These are phyloP conservation scores for Trachymyrmex cornetzi DNA, from an alignment of 1,140 invertebrate species.

Conservation along the genomic window DNA sequence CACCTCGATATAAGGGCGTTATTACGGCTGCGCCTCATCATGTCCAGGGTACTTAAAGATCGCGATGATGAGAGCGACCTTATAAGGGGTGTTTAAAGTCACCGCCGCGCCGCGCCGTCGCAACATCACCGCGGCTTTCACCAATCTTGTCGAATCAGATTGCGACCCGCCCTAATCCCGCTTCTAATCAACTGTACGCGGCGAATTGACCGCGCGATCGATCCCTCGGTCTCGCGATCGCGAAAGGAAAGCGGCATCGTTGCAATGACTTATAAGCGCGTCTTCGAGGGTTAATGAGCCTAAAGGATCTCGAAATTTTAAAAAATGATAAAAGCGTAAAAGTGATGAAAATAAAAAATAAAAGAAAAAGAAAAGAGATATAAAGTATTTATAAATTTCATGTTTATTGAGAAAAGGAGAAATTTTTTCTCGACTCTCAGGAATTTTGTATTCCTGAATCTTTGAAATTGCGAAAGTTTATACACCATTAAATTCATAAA, in stretches of 20 bases:
- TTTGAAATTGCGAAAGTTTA: background rate
- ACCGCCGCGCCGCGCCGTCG: constrained; percentile 42
- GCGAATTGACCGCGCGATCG: constrained; percentile 60
- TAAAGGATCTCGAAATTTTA: background rate
- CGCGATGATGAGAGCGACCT: constrained; percentile 68
- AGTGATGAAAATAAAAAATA: no score
- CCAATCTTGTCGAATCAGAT: constrained; percentile 79
- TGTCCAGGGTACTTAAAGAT: constrained; percentile 47
- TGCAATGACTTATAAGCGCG: background rate
- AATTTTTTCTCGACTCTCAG: background rate
- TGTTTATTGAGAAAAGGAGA: no score
- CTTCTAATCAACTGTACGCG: constrained; percentile 72
- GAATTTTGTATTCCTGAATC: background rate
- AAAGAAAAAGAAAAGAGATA: no score
- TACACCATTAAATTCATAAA: background rate
- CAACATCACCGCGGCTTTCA: constrained; percentile 72
- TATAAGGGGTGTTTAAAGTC: constrained; percentile 74
- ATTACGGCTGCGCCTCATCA: constrained; percentile 46
- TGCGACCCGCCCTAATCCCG: constrained; percentile 67
- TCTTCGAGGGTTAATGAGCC: background rate
- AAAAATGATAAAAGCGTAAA: no score
- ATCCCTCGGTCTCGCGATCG: constrained; percentile 59
- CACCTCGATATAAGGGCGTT: constrained; percentile 62
- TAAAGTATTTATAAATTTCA: no score
- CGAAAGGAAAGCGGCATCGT: constrained; percentile 47